Evolutionary conservation across 2,888 invertebrate species (phyloP).

Genomic region (Shargacucullia verbasci): DNA sequence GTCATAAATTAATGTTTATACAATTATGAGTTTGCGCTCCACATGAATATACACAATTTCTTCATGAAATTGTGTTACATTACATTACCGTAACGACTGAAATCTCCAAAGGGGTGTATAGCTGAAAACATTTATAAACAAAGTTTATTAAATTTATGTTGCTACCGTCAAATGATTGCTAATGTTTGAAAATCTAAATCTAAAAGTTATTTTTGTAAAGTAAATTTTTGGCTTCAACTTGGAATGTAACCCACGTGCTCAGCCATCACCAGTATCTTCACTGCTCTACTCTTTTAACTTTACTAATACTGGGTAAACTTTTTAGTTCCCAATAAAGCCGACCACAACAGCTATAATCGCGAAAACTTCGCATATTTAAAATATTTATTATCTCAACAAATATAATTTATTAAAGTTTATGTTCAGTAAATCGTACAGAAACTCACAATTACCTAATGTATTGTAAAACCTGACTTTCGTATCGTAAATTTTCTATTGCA

Average conservation of each 20-base stretch:
- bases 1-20: slow-evolving; percentile 30
- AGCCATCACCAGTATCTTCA: no score
- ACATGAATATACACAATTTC: slow-evolving; percentile 29
- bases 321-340: no score
- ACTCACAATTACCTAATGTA: slow-evolving; percentile 56
- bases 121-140: no score
- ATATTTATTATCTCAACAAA: slow-evolving; percentile 22
- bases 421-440: slow-evolving; percentile 38
- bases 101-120: neutral
- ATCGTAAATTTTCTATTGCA: slow-evolving; percentile 49
- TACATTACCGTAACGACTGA: neutral
- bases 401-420: slow-evolving; percentile 15
- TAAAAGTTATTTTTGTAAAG: no score
- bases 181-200: no score
- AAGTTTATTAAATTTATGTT: no score
- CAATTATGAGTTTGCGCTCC: slow-evolving; percentile 33
- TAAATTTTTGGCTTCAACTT: no score
- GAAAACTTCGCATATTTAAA: slow-evolving; percentile 14
- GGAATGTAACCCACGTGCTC: no score
- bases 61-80: slow-evolving; percentile 13
- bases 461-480: slow-evolving; percentile 50
- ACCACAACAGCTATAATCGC: no score
- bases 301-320: no score
- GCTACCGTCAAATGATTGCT: no score
- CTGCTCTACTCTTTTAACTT: no score